Percentiles rank a stretch among this genome's conserved stretches.
phyloP scores from a whole-genome alignment of 2,888 invertebrate species.

The Acrocyrtus sp. region DNA sequence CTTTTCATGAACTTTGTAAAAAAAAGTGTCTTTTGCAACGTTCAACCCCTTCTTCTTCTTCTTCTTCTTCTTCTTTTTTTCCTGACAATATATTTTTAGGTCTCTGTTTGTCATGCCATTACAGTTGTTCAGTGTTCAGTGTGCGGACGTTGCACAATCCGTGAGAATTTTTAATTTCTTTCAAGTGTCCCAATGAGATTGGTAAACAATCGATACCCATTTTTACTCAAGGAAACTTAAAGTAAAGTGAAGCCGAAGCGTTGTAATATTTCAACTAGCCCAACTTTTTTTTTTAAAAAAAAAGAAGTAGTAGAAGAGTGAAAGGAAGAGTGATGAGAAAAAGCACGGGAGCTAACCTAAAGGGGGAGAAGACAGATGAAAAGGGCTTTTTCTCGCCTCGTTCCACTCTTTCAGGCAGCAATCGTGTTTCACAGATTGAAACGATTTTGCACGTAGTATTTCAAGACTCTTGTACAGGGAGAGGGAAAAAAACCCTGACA shows the following conservation, averaged over 20 bases:
- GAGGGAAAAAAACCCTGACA: slow-evolving; percentile 50
- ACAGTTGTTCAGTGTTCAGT: too few species aligned
- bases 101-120: too few species aligned
- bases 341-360: slow-evolving; percentile 26
- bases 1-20: slow-evolving; percentile 9
- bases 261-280: too few species aligned
- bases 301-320: slow-evolving; percentile 29
- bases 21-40: not conserved
- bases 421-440: slow-evolving; percentile 60
- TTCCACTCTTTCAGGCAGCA: slow-evolving; percentile 56
- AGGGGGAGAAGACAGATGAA: slow-evolving; percentile 47
- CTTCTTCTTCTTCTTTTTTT: too few species aligned
- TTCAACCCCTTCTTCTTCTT: too few species aligned
- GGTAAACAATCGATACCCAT: not conserved
- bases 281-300: not conserved
- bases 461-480: slow-evolving; percentile 41
- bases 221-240: not conserved
- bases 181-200: not conserved
- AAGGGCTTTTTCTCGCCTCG: slow-evolving; percentile 54
- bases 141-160: not conserved
- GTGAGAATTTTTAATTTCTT: not conserved
- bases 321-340: slow-evolving; percentile 51
- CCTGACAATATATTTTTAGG: too few species aligned
- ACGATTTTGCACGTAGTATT: slow-evolving; percentile 59
- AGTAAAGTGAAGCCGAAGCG: not conserved